These are phyloP conservation scores for Actenoides lindsayi DNA, from an alignment of 2,113 vertebrate genomes.

Conservation along the genomic window DNA sequence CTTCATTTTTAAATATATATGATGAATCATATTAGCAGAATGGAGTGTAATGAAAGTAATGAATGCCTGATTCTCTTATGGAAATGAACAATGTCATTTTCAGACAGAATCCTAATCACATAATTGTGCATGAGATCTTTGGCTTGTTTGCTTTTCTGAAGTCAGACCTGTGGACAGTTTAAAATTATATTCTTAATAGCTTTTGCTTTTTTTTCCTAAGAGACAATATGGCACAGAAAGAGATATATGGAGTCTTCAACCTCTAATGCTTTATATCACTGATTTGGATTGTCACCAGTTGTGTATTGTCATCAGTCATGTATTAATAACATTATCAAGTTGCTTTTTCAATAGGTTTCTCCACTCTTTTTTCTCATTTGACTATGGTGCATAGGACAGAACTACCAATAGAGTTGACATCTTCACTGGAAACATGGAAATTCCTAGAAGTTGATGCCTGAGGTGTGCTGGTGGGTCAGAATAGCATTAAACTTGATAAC, in stretches of 20 bases:
- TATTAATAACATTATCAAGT: background rate
- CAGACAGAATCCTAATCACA: background rate
- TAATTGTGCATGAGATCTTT: background rate
- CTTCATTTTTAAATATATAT: constrained; percentile 40
- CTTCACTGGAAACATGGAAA: background rate
- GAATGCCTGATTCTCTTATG: constrained; percentile 4
- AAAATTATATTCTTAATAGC: background rate
- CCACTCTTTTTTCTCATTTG: background rate
- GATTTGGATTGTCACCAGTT: background rate
- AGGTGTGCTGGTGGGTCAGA: background rate
- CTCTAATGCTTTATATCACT: background rate
- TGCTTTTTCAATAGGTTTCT: background rate
- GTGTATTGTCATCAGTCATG: too few species aligned
- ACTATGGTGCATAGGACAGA: background rate
- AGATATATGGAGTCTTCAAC: background rate
- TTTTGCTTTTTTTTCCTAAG: background rate
- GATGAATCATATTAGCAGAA: constrained; percentile 32
- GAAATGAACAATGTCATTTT: background rate
- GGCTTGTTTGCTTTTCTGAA: background rate
- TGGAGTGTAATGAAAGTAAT: constrained; percentile 7
- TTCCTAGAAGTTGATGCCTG: background rate
- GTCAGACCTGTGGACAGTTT: background rate
- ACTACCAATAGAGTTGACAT: background rate
- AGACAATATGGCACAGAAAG: background rate
- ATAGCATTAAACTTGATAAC: accelerated